phyloP scores from a whole-genome alignment of 2,113 vertebrate genomes.

The Datnioides undecimradiatus region DNA sequence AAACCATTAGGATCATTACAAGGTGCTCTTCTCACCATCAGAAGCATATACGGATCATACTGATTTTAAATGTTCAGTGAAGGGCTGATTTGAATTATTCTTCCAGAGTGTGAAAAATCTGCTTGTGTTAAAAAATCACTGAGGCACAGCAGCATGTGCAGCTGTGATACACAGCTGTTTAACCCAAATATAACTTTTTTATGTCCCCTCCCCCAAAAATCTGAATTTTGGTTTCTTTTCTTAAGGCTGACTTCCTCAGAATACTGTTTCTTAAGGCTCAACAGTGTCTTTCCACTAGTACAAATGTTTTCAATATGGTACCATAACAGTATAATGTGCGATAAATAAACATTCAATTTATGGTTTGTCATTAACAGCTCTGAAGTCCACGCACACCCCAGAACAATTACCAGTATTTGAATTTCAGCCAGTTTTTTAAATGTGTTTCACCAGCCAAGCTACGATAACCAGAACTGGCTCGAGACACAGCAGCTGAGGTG shows the following conservation, averaged over 20 bases:
- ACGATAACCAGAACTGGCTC: neutral
- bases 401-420: neutral
- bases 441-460: neutral
- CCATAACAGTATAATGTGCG: neutral
- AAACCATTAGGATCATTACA: neutral
- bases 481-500: neutral
- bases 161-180: conserved; percentile 37
- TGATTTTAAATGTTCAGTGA: neutral
- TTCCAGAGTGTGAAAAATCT: conserved; percentile 26
- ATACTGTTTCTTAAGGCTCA: neutral
- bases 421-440: neutral
- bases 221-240: neutral
- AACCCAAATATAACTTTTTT: conserved; percentile 21
- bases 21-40: neutral
- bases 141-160: neutral
- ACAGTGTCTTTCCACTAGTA: neutral
- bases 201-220: conserved; percentile 6
- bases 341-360: conserved; percentile 1
- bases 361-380: neutral
- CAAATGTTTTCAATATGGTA: neutral
- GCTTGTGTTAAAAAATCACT: neutral
- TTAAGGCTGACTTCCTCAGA: too few relatives aligned
- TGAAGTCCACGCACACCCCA: neutral
- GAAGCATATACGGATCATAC: neutral
- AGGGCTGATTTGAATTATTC: neutral